Base-by-base conservation (phyloP, 2,113 vertebrate species). In the Calypte anna region DNA sequence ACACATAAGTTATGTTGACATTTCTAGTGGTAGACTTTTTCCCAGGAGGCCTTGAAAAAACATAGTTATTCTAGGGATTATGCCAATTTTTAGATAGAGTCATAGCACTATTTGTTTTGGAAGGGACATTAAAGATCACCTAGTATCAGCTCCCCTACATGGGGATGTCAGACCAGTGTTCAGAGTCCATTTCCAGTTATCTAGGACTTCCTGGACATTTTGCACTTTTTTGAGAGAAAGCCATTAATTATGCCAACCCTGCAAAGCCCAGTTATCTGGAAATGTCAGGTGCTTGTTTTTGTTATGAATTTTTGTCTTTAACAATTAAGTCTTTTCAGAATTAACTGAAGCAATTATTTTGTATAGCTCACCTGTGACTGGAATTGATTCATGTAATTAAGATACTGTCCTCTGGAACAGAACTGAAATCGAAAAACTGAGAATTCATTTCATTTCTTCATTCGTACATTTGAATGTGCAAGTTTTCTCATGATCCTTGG, bases 211-310 rank as follows among this genome's bases (percentile, higher is more conserved):
- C 46, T 81, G 63, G 24, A 28, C 7, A 5, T 86, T 83, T 63
- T 31, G 12, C 24, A 67, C 3, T 66, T 87, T 61, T 40, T 6
- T 50, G 82, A 79, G 46, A 92, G 27, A 11, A 40, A 58, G 10
- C 0, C 1, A 2, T 79, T 72, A 61, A n/a, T 25, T 1, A 0
- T 28, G 40, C 11, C 0, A 0, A 25, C 7, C 10, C 40, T 53
- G 20, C 7, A n/a, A 68, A n/a, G 5, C 28, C 28, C 36, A 55
- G 46, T 36, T 74, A 78, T 55, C 78, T 66, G 30, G 38, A 89
- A 75, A 69, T 46, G 82, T 57, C n/a, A 51, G 5, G 61, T 69
- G 3, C n/a, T 82, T 70, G 18, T 55, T 67, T 31, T 86, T 69
- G 4, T 44, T 43, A 30, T n/a, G 23, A 93, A n/a, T 44, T 72